Conservation (phyloP, 2,888 invertebrate genomes). For the Drosophila parthenogenetica region DNA sequence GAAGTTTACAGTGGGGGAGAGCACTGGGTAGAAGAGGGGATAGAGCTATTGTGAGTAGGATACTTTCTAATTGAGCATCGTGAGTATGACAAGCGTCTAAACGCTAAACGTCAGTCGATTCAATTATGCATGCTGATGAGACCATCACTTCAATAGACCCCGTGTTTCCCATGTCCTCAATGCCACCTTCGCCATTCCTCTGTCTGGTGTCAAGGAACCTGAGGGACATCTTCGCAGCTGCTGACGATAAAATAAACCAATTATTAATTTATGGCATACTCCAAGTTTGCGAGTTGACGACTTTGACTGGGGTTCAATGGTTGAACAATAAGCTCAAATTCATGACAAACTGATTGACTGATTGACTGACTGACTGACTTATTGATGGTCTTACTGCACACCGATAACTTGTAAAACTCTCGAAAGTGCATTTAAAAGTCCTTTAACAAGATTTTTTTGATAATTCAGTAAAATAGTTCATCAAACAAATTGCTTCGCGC, state of each 20-base stretch:
- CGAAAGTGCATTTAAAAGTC: conserved; percentile 1
- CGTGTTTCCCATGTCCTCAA: not conserved
- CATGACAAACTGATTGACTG: conserved; percentile 2
- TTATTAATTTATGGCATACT: conserved; percentile 61
- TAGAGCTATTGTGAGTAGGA: conserved; percentile 21
- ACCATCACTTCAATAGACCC: not conserved
- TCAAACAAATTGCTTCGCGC: conserved; percentile 19
- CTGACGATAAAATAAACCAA: conserved; percentile 54
- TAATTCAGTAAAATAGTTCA: not conserved
- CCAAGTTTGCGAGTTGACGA: conserved; percentile 14
- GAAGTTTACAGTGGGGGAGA: conserved; percentile 38
- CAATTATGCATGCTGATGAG: conserved; percentile 61
- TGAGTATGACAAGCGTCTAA: conserved; percentile 68
- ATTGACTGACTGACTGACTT: conserved; percentile 10
- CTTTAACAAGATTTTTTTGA: not conserved
- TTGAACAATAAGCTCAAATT: not conserved
- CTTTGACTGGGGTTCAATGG: conserved; percentile 14
- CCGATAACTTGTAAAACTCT: not conserved
- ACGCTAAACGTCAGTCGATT: conserved; percentile 57
- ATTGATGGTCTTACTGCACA: not conserved
- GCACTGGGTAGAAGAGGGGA: not conserved
- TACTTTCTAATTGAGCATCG: conserved; percentile 70
- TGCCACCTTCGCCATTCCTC: not conserved
- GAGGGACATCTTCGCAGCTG: conserved; percentile 47
- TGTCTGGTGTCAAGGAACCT: conserved; percentile 49